Base-by-base conservation (phyloP, 1,140 invertebrate species). In the Drosophila repletoides region DNA sequence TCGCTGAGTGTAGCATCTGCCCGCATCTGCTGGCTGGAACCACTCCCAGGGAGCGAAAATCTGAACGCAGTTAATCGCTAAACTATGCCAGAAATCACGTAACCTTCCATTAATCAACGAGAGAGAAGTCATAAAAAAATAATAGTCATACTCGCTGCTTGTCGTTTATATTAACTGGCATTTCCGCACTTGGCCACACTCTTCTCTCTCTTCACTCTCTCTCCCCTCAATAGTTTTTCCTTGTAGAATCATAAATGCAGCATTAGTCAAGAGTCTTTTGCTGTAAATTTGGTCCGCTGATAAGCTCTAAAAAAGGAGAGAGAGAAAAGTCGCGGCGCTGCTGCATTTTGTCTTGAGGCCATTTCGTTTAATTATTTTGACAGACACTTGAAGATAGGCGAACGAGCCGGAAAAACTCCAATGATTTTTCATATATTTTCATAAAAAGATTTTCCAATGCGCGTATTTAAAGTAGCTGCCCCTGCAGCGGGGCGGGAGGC, bases 51-150 rank as follows among this genome's bases (percentile, higher is more conserved):
- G 49, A 19, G 5, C 33, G 22, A 28, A 41, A 60, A 41, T 65
- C 63, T 58, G 29, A 49, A 17, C 33, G 33, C 49, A 61, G 36
- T 70, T 84, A 86, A 84, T 84, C 80, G 58, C 61, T 43, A 19
- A 86, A 86, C 80, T 86, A 71, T 86, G 80, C 66, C 80, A 80
- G 75, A 84, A 86, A 86, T 84, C 79, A 84, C 79, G 80, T 86
- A 86, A 86, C 71, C 67, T 41, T 61, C 33, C 80, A 84, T 84
- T 84, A 84, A 84, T 86, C 80, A 86, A 67, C 51, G 49, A 12
- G n/a, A n/a, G n/a, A n/a, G n/a, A 12, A 79, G 24, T 72, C 60
- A 60, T 77, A 79, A 79, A 84, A 71, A 56, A 41, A 48, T 15
- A 17, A 60, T 51, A 66, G 55, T 66, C 63, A 66, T 49, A 26